Conservation (phyloP, 2,113 vertebrate species). For the Phycodurus eques region DNA sequence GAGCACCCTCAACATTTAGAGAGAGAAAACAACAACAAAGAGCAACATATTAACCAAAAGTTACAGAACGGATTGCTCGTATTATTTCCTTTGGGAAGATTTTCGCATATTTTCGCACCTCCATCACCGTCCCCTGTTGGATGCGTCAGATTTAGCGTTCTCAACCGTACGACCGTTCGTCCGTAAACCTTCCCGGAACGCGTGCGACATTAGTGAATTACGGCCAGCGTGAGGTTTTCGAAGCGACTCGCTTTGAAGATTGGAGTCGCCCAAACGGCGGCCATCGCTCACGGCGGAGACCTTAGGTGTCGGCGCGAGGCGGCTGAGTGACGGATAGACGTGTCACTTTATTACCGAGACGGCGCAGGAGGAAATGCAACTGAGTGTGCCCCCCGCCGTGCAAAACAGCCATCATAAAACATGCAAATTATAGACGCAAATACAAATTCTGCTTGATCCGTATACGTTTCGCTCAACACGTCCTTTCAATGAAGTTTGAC, state of each 20-base stretch:
- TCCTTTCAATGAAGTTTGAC: conserved; percentile 38
- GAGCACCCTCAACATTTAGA: too few relatives aligned
- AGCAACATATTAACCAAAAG: too few relatives aligned
- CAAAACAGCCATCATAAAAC: neutral
- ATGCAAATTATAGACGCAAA: conserved; percentile 5
- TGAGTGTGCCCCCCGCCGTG: neutral
- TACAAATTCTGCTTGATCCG: neutral
- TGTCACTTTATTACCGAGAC: conserved; percentile 59
- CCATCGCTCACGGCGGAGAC: conserved; percentile 69
- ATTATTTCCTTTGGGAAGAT: neutral
- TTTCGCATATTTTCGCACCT: neutral
- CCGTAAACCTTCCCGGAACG: neutral
- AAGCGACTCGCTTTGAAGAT: conserved; percentile 63
- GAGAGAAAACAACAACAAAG: too few relatives aligned
- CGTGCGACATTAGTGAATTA: conserved; percentile 26
- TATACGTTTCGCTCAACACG: conserved; percentile 14
- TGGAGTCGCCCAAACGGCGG: conserved; percentile 73
- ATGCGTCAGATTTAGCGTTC: neutral
- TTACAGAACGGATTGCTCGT: too few relatives aligned
- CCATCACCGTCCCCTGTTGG: neutral
- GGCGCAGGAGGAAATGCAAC: conserved; percentile 45
- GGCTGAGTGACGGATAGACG: conserved; percentile 59
- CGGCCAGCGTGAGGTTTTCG: neutral
- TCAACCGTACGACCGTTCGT: neutral
- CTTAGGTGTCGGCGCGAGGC: conserved; percentile 66